Base-by-base conservation (phyloP, 2,113 vertebrate genomes). In the Cochlearius cochlearius region DNA sequence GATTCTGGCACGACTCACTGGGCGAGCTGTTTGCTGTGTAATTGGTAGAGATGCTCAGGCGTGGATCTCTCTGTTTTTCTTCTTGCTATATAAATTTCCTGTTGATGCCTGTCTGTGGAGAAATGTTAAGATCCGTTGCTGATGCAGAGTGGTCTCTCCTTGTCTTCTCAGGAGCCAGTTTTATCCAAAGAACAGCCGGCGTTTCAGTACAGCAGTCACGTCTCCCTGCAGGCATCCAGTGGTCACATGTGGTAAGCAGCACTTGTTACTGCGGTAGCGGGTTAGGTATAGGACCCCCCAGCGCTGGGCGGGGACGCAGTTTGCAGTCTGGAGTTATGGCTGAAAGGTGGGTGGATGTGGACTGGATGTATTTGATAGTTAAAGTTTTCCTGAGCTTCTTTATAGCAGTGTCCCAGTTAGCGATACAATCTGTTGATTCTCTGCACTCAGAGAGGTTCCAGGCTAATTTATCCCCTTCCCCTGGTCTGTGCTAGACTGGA, bases 181-280 rank as follows among this genome's bases (percentile, higher is more conserved):
- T 97, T 99, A 83, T 99, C 99, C 50, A 99, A 99, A 98, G 99
- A 99, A 67, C 99, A 99, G 97, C 99, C 99, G 2, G 99, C 99
- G 1, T 99, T 99, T 98, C 99, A 99, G 97, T 99, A 99, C 94
- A 99, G 99, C 98, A 99, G 99, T 97, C 99, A 99, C 2, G 99
- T 99, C 89, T 99, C 99, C 84, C 97, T 99, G 93, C 99, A 99
- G 86, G 99, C 99, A 27, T 99, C 99, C 92, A 99, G 99, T 43
- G 99, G 99, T 73, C 99, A 99, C 90, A 99, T 99, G 99, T 99
- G 99, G 99, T 99, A 89, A 98, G 99, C 92, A 91, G 41, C 18
- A 16, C 36, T 88, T 79, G 21, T 8, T 91, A 7, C 73, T 75
- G 95, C 78, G 43, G 62, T 50, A 66, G 30, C 79, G 73, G 27